phyloP scores from a whole-genome alignment of 2,113 vertebrate species.

The Chascanopsetta lugubris region DNA sequence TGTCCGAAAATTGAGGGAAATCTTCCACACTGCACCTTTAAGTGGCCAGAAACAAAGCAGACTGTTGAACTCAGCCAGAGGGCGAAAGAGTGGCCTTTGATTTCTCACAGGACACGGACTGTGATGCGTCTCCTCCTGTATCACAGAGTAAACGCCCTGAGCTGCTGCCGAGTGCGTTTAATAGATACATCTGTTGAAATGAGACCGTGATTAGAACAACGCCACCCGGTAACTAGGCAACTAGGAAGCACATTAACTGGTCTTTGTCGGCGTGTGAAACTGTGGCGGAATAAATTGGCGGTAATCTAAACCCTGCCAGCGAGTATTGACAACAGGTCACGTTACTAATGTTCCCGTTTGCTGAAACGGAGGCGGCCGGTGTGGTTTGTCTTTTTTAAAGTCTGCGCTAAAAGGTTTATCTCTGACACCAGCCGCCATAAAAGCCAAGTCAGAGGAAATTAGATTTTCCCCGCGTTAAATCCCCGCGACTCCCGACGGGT shows the following conservation, averaged over 20 bases:
- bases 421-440: not conserved
- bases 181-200: conserved; percentile 40
- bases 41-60: no score
- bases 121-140: no score
- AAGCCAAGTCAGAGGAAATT: not conserved
- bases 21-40: no score
- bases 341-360: conserved; percentile 17
- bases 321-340: conserved; percentile 31
- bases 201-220: conserved; percentile 37
- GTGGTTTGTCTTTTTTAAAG: conserved; percentile 3
- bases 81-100: no score
- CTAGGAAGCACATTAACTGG: conserved; percentile 58
- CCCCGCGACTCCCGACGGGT: not conserved
- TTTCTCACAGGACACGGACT: no score
- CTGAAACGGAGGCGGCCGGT: conserved; percentile 1
- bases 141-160: conserved; percentile 33
- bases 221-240: conserved; percentile 61
- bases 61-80: no score
- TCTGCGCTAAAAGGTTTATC: conserved; percentile 5
- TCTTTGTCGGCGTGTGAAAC: conserved; percentile 18
- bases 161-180: conserved; percentile 1
- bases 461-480: not conserved
- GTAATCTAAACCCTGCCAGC: conserved; percentile 38
- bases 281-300: conserved; percentile 24
- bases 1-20: no score